Percentiles rank a stretch among this genome's conserved stretches.
phyloP scores from a whole-genome alignment of 2,113 vertebrate genomes.

The Scomber colias region DNA sequence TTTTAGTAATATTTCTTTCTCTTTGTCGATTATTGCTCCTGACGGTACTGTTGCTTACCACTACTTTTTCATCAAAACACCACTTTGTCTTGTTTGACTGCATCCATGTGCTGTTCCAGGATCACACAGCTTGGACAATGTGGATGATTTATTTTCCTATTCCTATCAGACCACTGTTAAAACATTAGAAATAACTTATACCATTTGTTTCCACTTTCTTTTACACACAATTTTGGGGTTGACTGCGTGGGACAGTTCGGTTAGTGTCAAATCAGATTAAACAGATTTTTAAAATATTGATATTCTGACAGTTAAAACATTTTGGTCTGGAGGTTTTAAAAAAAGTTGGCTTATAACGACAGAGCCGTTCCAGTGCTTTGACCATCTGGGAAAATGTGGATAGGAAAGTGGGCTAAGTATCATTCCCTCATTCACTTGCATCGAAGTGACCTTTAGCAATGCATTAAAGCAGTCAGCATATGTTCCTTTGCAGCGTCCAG shows the following conservation, averaged over 20 bases:
- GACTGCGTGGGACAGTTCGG: neutral
- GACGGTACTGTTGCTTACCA: neutral
- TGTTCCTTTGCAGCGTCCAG: neutral
- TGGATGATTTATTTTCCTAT: neutral
- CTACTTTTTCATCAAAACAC: neutral
- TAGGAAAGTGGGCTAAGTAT: neutral
- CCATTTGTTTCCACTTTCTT: neutral
- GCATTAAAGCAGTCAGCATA: neutral
- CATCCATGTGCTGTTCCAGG: neutral
- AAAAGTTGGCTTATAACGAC: neutral
- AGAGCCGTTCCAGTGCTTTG: neutral
- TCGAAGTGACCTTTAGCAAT: neutral
- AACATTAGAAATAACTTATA: neutral
- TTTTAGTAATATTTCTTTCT: neutral
- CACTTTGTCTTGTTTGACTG: constrained; percentile 7
- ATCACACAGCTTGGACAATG: neutral
- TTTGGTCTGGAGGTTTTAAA: neutral
- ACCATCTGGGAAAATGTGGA: neutral
- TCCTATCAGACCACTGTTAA: neutral
- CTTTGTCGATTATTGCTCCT: neutral
- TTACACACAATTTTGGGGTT: neutral
- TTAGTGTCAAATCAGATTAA: neutral
- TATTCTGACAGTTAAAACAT: neutral
- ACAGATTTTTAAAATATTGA: neutral
- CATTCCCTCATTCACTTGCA: too few species aligned